Evolutionary conservation across 2,113 vertebrate genomes (phyloP), one percentile per base, ranked within the genome.

Genomic region (Sorex araneus): DNA sequence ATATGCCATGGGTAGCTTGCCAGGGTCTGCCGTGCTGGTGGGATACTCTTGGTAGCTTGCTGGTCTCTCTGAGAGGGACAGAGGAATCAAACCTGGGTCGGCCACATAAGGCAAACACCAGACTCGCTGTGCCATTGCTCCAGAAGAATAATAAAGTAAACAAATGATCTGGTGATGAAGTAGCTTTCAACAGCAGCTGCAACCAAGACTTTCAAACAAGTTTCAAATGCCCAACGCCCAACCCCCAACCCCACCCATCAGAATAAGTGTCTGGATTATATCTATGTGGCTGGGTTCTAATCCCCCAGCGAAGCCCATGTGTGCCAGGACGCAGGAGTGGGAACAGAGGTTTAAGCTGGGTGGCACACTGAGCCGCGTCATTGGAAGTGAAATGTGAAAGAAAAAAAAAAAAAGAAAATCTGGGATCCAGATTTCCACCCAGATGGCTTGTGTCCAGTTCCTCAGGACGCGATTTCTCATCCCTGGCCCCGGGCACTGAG

Each of bases 401-500:
- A 60, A 71, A 23, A 40, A 40, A 4, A 40, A 40, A 40, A 40
- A 71, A 23, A 40, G 7, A 4, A 40, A 40, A 40, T 4, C 6
- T 15, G 34, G 60, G 8, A 30, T 54, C 54, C 32, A 84, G 19
- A 45, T 80, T 45, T 69, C 27, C 1, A 2, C 40, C 60, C 10
- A 13, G 27, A 79, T 54, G 73, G 40, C 7, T 0, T 8, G 9
- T 47, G 11, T 7, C 78, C 32, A 19, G 15, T 47, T 40, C 30
- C 1, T 18, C 40, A 15, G 1, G 2, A 12, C 10, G 8, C 60
- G 18, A 30, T 57, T 60, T 50, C 27, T 75, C 15, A 2, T 45
- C 10, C 32, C 18, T 27, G 40, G n/a, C 27, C 12, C 3, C 0
- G 2, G 15, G 45, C 12, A 2, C 2, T 18, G 10, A 71, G 6